Evolutionary conservation across 2,888 invertebrate species (phyloP).

Genomic region (Mamestra brassicae): DNA sequence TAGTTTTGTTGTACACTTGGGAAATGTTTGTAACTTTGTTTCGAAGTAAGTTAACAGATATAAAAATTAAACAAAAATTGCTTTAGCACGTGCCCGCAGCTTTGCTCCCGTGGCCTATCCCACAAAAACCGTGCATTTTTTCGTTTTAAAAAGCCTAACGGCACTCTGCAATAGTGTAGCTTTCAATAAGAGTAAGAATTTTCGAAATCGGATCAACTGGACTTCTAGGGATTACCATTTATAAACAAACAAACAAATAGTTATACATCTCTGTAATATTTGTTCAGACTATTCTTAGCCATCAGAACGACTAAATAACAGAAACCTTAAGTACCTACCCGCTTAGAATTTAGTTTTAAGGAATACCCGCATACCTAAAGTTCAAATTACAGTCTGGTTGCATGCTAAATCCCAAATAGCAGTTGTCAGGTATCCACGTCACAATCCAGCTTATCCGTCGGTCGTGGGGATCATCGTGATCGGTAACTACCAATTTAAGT

Average conservation of each 20-base stretch:
- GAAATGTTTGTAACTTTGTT: conserved; percentile 51
- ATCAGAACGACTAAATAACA: not conserved
- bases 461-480: not conserved
- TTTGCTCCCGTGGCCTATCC: not conserved
- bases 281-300: not conserved
- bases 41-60: not conserved
- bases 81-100: not conserved
- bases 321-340: not conserved
- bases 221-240: not conserved
- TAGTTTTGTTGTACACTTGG: conserved; percentile 57
- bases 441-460: not conserved
- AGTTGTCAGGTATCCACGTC: not conserved
- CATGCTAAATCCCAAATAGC: not conserved
- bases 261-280: not conserved
- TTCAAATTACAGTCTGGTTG: not conserved
- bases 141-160: too few relatives aligned
- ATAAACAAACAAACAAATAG: not conserved
- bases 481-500: not conserved
- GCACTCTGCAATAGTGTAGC: too few relatives aligned
- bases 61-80: not conserved
- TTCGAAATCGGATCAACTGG: not conserved
- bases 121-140: not conserved
- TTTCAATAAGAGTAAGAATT: not conserved
- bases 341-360: not conserved
- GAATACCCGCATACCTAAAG: not conserved